phyloP scores from a whole-genome alignment of 2,888 invertebrate genomes.

The Idaea dimidiata region DNA sequence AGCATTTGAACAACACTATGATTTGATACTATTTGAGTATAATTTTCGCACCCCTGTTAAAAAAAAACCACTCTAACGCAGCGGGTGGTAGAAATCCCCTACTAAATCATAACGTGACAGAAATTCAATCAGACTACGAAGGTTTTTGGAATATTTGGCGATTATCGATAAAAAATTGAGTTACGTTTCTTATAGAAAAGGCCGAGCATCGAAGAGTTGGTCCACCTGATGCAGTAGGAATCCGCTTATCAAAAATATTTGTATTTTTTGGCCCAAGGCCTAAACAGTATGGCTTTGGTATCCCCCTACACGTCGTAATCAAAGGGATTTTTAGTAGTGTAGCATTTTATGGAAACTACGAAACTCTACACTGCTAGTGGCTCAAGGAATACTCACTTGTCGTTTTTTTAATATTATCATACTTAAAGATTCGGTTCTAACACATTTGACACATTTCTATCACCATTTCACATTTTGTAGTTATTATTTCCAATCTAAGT shows the following conservation, averaged over 20 bases:
- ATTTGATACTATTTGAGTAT: not conserved
- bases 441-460: no score
- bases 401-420: no score
- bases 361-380: no score
- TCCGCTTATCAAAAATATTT: not conserved
- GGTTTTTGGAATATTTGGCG: not conserved
- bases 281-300: no score
- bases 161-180: not conserved
- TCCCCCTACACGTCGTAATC: no score
- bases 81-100: slow-evolving; percentile 41
- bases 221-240: not conserved
- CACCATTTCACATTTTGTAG: no score
- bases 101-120: slow-evolving; percentile 59
- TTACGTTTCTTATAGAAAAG: not conserved
- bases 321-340: no score
- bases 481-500: no score
- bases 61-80: not conserved
- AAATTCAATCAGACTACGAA: slow-evolving; percentile 57
- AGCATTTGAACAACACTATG: not conserved
- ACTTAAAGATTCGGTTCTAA: no score
- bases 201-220: not conserved
- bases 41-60: slow-evolving; percentile 1
- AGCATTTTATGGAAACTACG: no score
- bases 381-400: no score
- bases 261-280: no score